Conservation (phyloP, 2,888 invertebrate species). For the Mesorhabditis sp. region DNA sequence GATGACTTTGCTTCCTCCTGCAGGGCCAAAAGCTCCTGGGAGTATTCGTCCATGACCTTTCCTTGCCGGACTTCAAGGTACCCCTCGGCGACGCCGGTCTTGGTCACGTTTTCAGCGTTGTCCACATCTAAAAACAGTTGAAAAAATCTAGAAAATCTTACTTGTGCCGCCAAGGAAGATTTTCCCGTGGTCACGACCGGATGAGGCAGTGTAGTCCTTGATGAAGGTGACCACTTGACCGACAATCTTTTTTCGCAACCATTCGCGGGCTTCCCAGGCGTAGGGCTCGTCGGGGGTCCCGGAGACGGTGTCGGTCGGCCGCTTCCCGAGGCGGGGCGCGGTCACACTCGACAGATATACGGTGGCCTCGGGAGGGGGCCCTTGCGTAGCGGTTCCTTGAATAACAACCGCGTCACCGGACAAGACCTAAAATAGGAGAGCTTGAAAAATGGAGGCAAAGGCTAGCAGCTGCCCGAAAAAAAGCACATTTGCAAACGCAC, state of each 20-base stretch:
- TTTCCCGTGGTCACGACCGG: conserved; percentile 79
- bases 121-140: conserved; percentile 49
- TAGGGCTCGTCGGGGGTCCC: conserved; percentile 67
- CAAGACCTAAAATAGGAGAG: conserved; percentile 70
- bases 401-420: conserved; percentile 94
- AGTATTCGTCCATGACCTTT: conserved; percentile 58
- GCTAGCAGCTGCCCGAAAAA: not conserved
- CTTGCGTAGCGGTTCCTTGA: conserved; percentile 74
- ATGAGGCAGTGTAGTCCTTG: conserved; percentile 75
- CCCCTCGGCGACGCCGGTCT: conserved; percentile 82
- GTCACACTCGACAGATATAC: conserved; percentile 83
- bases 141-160: conserved; percentile 11
- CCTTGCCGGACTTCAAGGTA: conserved; percentile 72
- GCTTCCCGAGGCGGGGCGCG: conserved; percentile 83
- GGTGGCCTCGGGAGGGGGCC: conserved; percentile 80
- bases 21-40: conserved; percentile 70
- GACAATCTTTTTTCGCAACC: conserved; percentile 82
- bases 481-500: conserved; percentile 9
- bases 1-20: conserved; percentile 85
- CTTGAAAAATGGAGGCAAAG: not conserved
- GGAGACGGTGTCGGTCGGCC: conserved; percentile 66
- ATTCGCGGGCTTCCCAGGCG: conserved; percentile 97
- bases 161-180: conserved; percentile 51
- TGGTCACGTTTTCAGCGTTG: conserved; percentile 81
- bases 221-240: conserved; percentile 74